Conservation (phyloP, 2,888 invertebrate species). For the Melolontha melolontha region DNA sequence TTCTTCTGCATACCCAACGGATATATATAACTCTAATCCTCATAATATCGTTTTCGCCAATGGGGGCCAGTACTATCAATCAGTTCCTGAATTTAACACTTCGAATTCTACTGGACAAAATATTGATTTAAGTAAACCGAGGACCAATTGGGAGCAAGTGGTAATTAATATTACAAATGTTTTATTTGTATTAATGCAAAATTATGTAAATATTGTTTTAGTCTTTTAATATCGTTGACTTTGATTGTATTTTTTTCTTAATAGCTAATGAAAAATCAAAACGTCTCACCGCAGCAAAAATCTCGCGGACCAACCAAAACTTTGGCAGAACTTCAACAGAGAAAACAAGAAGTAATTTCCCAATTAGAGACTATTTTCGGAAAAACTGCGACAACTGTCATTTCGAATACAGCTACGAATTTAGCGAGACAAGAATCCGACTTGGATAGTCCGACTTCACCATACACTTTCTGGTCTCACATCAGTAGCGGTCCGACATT, state of each 20-base stretch:
- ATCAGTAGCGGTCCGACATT: slow-evolving; percentile 61
- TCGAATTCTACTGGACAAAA: slow-evolving; percentile 54
- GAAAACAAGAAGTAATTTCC: slow-evolving; percentile 72
- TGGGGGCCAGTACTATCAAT: slow-evolving; percentile 60
- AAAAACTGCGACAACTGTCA: slow-evolving; percentile 64
- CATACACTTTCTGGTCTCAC: slow-evolving; percentile 62
- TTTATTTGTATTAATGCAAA: too few species aligned
- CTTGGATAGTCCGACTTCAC: slow-evolving; percentile 60
- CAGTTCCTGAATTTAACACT: slow-evolving; percentile 58
- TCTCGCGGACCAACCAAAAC: slow-evolving; percentile 66
- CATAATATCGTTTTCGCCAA: slow-evolving; percentile 58
- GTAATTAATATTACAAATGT: slow-evolving; percentile 47
- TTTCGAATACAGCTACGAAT: slow-evolving; percentile 62
- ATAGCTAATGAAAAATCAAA: slow-evolving; percentile 55
- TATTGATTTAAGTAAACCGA: slow-evolving; percentile 48
- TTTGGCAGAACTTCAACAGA: slow-evolving; percentile 71
- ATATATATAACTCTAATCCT: slow-evolving; percentile 59
- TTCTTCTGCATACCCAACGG: slow-evolving; percentile 57
- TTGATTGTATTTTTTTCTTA: slow-evolving; percentile 9
- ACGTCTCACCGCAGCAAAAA: slow-evolving; percentile 52
- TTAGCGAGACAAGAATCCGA: slow-evolving; percentile 63
- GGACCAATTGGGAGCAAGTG: slow-evolving; percentile 56
- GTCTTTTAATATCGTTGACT: too few species aligned
- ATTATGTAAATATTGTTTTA: too few species aligned
- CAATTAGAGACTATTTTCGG: slow-evolving; percentile 73